Base-by-base conservation (phyloP, 2,888 invertebrate genomes). In the Aradus depressus region DNA sequence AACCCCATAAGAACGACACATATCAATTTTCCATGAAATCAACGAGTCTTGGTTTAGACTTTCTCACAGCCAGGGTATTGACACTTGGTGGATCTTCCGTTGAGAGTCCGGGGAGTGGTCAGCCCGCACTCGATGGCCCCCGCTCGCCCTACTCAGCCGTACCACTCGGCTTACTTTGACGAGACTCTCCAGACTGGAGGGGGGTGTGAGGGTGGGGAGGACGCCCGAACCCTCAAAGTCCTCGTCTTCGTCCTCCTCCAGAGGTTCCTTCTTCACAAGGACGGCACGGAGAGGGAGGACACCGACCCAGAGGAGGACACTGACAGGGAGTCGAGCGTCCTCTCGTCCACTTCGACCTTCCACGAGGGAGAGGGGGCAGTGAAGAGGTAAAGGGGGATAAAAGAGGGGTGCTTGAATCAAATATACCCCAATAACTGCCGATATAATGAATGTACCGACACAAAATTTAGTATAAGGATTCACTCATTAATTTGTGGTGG, bases 31-130 rank as follows among this genome's bases (percentile, higher is more conserved):
- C n/a, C n/a, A n/a, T n/a, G n/a, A n/a, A n/a, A n/a, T n/a, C n/a
- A n/a, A n/a, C n/a, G n/a, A n/a, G n/a, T 91, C 72, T 93, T 93
- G 58, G 92, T 93, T 73, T 93, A 93, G 61, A 91, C 89, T 70
- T 93, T 93, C 72, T 91, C 90, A 75, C 93, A 93, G 58, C 89
- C 88, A 57, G 82, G 81, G 71, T 88, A 91, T 74, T 88, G 88
- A 76, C 91, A 92, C 74, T 89, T 88, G n/a, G 74, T 92, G 91
- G 71, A 89, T 87, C 71, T 91, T 80, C 61, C 89, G 77, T 66
- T 88, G 83, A 56, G 85, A 82, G 68, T 89, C 88, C 3, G 84
- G 78, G 67, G 81, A 81, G 66, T 80, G 79, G 67, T 82, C 81
- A 62, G 79, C 77, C 64, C 81, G 77, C 26, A 50, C 45, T 76